phyloP scores from a whole-genome alignment of 30 jellyfish, hydroid and myxozoan species.

The Turritopsis rubra region DNA sequence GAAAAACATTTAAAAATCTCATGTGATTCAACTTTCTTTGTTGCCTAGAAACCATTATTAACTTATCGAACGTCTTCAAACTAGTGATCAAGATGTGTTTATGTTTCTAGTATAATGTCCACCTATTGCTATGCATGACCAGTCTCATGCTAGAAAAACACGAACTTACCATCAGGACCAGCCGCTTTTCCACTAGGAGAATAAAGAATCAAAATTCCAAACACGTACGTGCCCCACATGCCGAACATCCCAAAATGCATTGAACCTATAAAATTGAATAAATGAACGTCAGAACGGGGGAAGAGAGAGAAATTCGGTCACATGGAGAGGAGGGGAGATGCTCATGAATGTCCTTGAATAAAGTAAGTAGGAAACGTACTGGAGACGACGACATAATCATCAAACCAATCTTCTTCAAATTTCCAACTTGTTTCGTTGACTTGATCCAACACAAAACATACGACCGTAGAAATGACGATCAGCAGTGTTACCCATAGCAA shows the following conservation, averaged over 20 bases:
- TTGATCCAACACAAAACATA: constrained; percentile 90
- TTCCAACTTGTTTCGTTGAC: constrained; percentile 95
- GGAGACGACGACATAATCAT: constrained; percentile 72
- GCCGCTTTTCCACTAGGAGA: constrained; percentile 53
- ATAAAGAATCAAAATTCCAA: constrained; percentile 68
- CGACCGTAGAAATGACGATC: constrained; percentile 66
- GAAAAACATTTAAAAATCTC: too few species aligned
- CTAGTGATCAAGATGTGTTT: too few species aligned
- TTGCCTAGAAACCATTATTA: too few species aligned
- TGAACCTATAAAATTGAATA: constrained; percentile 56
- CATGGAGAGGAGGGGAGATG: neutral
- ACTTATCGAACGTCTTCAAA: too few species aligned
- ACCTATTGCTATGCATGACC: too few species aligned
- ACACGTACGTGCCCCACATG: constrained; percentile 80
- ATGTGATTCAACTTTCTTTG: too few species aligned
- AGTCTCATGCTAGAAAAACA: too few species aligned
- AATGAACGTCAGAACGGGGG: neutral
- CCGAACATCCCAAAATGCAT: constrained; percentile 97
- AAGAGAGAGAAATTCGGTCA: too few species aligned
- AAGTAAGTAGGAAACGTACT: constrained; percentile 37
- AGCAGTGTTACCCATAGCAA: constrained; percentile 72
- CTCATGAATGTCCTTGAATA: neutral
- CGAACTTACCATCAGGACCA: constrained; percentile 13
- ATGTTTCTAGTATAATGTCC: too few species aligned
- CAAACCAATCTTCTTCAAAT: constrained; percentile 81